Evolutionary conservation across 2,888 invertebrate species (phyloP).

Genomic region (Oligia strigilis): DNA sequence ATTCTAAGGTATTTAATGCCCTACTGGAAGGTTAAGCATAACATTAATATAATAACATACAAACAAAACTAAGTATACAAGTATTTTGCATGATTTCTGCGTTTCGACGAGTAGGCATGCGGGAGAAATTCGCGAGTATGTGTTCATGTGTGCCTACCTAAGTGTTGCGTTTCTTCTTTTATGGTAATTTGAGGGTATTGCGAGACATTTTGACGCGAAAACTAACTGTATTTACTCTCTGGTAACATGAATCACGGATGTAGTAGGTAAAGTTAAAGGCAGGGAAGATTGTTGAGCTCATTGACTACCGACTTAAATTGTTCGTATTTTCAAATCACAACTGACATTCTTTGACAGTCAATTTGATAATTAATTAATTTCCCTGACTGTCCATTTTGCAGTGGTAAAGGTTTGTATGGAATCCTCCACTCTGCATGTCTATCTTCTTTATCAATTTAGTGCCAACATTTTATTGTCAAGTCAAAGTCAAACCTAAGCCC

Average conservation of each 20-base stretch:
- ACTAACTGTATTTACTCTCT: background rate
- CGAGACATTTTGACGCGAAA: slow-evolving; percentile 22
- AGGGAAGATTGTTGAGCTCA: background rate
- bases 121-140: slow-evolving; percentile 54
- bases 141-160: background rate
- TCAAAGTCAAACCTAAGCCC: no score
- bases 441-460: background rate
- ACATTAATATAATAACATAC: slow-evolving; percentile 51
- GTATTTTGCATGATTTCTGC: slow-evolving; percentile 59
- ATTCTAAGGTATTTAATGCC: slow-evolving; percentile 40
- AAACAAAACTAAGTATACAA: slow-evolving; percentile 12
- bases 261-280: background rate
- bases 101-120: slow-evolving; percentile 40
- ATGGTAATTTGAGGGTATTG: slow-evolving; percentile 34
- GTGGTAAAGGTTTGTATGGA: background rate
- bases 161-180: slow-evolving; percentile 15
- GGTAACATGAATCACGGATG: slow-evolving; percentile 1
- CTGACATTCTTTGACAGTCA: background rate
- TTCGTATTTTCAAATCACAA: no score
- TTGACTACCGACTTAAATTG: background rate
- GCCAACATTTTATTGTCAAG: background rate
- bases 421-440: background rate
- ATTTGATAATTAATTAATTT: background rate
- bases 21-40: slow-evolving; percentile 51
- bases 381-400: background rate